A percentile compares a stretch with the other conserved stretches of the same genome.
Conservation (phyloP, 2,888 invertebrate genomes). For the Drosophila tripunctata region DNA sequence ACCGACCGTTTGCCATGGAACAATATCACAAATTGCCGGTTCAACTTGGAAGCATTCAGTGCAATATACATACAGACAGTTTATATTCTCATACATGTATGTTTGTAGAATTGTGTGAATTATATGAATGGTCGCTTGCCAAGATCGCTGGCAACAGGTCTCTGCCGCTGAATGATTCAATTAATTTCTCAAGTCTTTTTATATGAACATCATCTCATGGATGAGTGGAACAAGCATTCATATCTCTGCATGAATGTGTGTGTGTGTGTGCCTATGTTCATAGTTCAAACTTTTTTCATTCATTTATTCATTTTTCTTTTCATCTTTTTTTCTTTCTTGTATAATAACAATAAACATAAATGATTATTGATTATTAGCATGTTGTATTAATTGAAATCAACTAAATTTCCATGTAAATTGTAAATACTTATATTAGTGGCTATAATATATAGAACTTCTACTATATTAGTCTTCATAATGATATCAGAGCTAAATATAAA, state of each 20-base stretch:
- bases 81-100: slow-evolving; percentile 5
- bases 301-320: slow-evolving; percentile 10
- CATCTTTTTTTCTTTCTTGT: neutral
- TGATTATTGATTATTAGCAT: slow-evolving; percentile 49
- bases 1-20: slow-evolving; percentile 30
- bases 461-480: slow-evolving; percentile 33
- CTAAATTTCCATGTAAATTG: slow-evolving; percentile 9
- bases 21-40: slow-evolving; percentile 41
- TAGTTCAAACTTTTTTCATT: slow-evolving; percentile 49
- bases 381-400: slow-evolving; percentile 42
- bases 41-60: slow-evolving; percentile 22
- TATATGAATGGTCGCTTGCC: slow-evolving; percentile 54
- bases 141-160: slow-evolving; percentile 76
- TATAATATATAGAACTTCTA: slow-evolving; percentile 11
- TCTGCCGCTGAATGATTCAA: slow-evolving; percentile 78
- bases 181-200: slow-evolving; percentile 77
- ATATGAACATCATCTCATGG: slow-evolving; percentile 64
- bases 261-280: slow-evolving; percentile 23
- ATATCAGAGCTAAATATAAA: slow-evolving; percentile 70
- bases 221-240: slow-evolving; percentile 57
- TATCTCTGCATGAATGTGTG: neutral
- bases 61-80: slow-evolving; percentile 11
- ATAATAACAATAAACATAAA: slow-evolving; percentile 34
- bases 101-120: slow-evolving; percentile 15
- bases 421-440: slow-evolving; percentile 25